Evolutionary conservation across 2,888 invertebrate genomes (phyloP), one percentile per base, ranked within the genome.

Genomic region (Eulithis testata): DNA sequence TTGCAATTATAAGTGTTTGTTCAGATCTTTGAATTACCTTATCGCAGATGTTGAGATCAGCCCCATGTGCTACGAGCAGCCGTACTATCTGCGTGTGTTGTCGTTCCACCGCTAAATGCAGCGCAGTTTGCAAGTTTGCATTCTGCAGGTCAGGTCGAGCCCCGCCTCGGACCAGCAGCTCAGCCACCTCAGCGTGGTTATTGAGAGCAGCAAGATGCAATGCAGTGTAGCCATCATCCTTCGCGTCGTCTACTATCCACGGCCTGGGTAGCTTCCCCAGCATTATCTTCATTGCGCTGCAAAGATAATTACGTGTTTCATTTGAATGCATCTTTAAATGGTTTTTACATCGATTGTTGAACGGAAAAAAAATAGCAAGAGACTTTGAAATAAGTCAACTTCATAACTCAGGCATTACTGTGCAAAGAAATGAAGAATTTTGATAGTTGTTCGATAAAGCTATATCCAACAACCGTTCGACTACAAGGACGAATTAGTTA

Each of bases 221-320:
- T 0, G 99, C 99, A 0, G 99, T 98, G 91, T 99, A 99, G 1
- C 99, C 99, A 82, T 99, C 99, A 87, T 99, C 99, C 86, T 99
- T 99, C 81, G 98, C 99, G 91, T 99, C 99, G 88, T 99, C 99
- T 65, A 99, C 98, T 81, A 99, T 97, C 99, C 99, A 99, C 3
- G 98, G 96, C 31, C 99, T 95, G 44, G 98, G 98, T 68, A 99
- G 94, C 91, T 99, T 99, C 60, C 97, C 96, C 78, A 99, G 94
- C 81, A 99, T 95, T 82, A 98, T 98, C 84, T 98, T 96, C 98
- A 99, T 99, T 60, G 99, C 99, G 91, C 99, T 98, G 93, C 55
- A 59, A 53, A 58, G 6, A 56, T 37, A 40, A 40, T 31, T 5
- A 4, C 31, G 3, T 31, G 31, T 31, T 31, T 31, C 31, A 31